phyloP scores from a whole-genome alignment of 2,113 vertebrate genomes.

The Origma solitaria region DNA sequence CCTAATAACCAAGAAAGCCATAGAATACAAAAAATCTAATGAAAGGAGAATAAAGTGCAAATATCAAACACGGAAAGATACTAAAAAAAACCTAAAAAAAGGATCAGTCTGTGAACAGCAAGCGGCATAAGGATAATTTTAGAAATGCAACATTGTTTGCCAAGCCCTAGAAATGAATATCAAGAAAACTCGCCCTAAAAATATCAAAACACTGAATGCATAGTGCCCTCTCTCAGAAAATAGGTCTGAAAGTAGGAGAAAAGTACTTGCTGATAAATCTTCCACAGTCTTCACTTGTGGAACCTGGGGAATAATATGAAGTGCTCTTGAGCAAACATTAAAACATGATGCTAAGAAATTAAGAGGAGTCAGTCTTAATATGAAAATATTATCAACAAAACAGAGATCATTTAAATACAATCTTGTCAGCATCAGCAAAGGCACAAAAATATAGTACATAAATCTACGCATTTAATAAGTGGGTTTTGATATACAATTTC shows the following conservation, averaged over 20 bases:
- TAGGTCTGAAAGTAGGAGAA: neutral
- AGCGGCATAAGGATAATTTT: neutral
- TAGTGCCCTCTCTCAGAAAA: neutral
- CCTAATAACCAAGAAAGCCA: neutral
- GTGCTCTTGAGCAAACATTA: neutral
- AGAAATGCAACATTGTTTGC: neutral
- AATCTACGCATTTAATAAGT: neutral
- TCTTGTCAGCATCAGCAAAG: neutral
- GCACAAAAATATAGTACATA: rapidly evolving
- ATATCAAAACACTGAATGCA: neutral
- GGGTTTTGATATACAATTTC: neutral
- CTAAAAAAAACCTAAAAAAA: neutral
- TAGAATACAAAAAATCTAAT: neutral
- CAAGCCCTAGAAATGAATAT: neutral
- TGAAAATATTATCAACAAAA: neutral
- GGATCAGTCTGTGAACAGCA: neutral
- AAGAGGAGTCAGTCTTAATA: neutral
- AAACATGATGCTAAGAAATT: neutral
- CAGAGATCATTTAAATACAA: neutral
- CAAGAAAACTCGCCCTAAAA: neutral
- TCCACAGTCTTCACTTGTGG: neutral
- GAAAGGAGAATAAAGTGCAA: neutral
- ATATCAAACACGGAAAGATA: neutral
- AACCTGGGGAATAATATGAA: neutral
- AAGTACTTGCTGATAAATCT: neutral